Conservation (phyloP, 2,888 invertebrate species). For the Amphipyra tragopoginis region DNA sequence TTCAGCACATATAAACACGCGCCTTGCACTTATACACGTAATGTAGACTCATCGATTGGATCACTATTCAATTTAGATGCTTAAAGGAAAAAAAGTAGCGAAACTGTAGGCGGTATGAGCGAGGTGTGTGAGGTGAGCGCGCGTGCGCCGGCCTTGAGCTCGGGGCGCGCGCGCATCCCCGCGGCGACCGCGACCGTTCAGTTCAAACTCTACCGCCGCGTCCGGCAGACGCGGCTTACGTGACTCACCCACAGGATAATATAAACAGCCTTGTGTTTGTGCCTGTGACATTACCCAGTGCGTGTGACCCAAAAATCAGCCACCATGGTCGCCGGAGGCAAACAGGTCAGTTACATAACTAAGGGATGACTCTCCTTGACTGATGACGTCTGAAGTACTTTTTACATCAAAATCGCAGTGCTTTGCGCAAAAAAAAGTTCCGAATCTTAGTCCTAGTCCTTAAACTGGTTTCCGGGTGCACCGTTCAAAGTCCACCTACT, state of each 20-base stretch:
- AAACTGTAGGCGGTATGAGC: slow-evolving; percentile 60
- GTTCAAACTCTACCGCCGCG: slow-evolving; percentile 88
- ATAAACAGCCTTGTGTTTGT: slow-evolving; percentile 66
- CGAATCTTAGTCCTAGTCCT: slow-evolving; percentile 1
- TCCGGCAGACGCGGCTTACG: slow-evolving; percentile 86
- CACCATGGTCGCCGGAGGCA: slow-evolving; percentile 89
- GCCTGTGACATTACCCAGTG: slow-evolving; percentile 80
- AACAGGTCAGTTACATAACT: slow-evolving; percentile 82
- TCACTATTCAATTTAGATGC: slow-evolving; percentile 73
- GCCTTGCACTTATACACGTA: slow-evolving; percentile 38
- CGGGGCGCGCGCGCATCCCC: slow-evolving; percentile 74
- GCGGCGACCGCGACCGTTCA: slow-evolving; percentile 76
- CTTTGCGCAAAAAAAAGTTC: slow-evolving; percentile 3
- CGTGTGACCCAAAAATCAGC: slow-evolving; percentile 69
- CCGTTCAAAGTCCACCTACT: slow-evolving; percentile 9
- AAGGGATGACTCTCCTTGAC: slow-evolving; percentile 57
- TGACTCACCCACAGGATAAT: slow-evolving; percentile 62
- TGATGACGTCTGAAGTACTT: slow-evolving; percentile 26
- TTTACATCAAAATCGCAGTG: slow-evolving; percentile 18
- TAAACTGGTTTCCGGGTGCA: slow-evolving; percentile 6
- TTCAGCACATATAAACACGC: slow-evolving; percentile 25
- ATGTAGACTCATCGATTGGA: slow-evolving; percentile 66
- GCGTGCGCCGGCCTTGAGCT: slow-evolving; percentile 67
- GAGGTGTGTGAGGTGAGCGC: slow-evolving; percentile 63
- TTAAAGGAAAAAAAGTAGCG: slow-evolving; percentile 66